Percentiles rank a stretch among this genome's conserved stretches.
Conservation (phyloP, 2,113 vertebrate genomes). For the Elephas maximus region DNA sequence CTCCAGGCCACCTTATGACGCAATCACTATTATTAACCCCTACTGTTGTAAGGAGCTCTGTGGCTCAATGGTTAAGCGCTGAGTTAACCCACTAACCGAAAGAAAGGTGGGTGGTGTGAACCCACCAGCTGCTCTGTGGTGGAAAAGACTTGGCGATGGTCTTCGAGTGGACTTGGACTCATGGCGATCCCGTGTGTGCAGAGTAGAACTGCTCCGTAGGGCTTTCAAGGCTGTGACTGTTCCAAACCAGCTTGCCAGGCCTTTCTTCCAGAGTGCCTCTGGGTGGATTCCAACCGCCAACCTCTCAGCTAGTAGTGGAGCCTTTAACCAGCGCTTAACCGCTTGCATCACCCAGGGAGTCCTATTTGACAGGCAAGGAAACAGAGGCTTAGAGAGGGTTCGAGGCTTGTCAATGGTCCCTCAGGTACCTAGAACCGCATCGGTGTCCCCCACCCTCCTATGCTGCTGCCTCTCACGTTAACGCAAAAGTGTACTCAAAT, state of each 20-base stretch:
- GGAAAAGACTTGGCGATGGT: too few relatives aligned
- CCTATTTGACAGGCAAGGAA: background rate
- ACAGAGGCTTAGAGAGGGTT: background rate
- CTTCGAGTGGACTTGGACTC: background rate
- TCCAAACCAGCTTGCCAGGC: too few relatives aligned
- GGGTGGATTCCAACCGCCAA: background rate
- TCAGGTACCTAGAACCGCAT: background rate
- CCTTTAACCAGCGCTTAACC: background rate
- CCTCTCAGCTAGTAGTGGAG: background rate
- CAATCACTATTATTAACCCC: too few relatives aligned
- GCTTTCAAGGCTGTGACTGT: too few relatives aligned
- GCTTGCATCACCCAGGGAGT: background rate
- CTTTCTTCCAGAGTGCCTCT: background rate
- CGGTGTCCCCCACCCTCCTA: too few relatives aligned
- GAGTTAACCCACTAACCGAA: too few relatives aligned
- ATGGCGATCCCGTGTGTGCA: too few relatives aligned
- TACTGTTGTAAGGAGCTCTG: too few relatives aligned
- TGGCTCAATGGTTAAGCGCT: too few relatives aligned
- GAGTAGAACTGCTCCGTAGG: too few relatives aligned
- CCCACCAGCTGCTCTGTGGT: background rate
- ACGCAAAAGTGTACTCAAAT: background rate
- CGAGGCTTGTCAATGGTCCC: background rate
- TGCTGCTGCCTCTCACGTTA: rapidly evolving
- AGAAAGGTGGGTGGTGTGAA: too few relatives aligned
- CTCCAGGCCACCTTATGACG: background rate